phyloP scores from a whole-genome alignment of 2,113 vertebrate genomes.

The Terrapene triunguis region DNA sequence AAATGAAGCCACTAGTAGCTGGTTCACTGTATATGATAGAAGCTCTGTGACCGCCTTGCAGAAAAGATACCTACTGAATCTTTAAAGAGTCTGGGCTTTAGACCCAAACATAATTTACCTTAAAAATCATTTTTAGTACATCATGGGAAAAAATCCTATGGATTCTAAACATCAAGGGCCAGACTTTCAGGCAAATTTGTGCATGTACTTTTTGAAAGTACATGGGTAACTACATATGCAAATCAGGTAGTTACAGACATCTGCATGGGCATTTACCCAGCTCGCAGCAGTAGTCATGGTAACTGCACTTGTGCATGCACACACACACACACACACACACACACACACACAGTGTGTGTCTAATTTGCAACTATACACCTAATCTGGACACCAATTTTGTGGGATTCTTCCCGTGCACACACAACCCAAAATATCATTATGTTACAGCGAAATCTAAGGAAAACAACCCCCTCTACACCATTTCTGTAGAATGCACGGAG shows the following conservation, averaged over 20 bases:
- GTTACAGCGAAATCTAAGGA: not conserved
- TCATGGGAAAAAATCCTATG: not conserved
- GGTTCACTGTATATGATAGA: not conserved
- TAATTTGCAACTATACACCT: not conserved
- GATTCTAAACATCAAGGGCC: not conserved
- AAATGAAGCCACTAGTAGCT: fast-evolving
- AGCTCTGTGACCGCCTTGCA: not conserved
- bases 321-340: fast-evolving
- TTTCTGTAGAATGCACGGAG: not conserved
- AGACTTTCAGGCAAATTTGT: not conserved
- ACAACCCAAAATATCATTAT: not conserved
- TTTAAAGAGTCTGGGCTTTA: not conserved
- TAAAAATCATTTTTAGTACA: not conserved
- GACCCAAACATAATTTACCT: fast-evolving
- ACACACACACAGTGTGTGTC: not conserved
- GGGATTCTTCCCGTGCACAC: not conserved
- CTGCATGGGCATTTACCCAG: fast-evolving
- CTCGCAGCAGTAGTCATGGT: not conserved
- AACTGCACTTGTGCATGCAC: not conserved
- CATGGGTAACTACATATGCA: not conserved
- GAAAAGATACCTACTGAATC: not conserved
- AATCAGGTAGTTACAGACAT: not conserved
- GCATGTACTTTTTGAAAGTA: not conserved
- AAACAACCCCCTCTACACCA: too few species aligned
- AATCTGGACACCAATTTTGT: not conserved